phyloP scores from a whole-genome alignment of 1,140 invertebrate species.

The Drosophila bocki region DNA sequence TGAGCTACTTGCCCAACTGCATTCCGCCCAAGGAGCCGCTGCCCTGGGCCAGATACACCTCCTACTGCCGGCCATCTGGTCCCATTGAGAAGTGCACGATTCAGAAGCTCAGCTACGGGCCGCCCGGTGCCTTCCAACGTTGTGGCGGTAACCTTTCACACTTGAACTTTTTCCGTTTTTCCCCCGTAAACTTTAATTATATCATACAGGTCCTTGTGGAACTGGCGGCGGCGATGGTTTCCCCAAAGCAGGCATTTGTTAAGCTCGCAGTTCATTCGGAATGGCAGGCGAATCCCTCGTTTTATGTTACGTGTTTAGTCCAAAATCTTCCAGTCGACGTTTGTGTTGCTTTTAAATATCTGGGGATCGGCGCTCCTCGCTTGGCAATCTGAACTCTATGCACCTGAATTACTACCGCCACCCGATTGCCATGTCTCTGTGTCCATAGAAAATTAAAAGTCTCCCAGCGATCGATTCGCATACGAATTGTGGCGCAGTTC shows the following conservation, averaged over 20 bases:
- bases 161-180: too few species aligned
- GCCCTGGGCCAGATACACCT: slow-evolving; percentile 85
- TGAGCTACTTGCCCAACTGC: slow-evolving; percentile 87
- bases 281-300: slow-evolving; percentile 7
- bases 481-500: neutral
- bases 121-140: slow-evolving; percentile 80
- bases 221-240: slow-evolving; percentile 43
- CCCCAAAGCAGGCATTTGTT: slow-evolving; percentile 80
- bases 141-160: slow-evolving; percentile 67
- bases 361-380: neutral
- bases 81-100: slow-evolving; percentile 86
- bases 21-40: slow-evolving; percentile 85
- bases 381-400: neutral
- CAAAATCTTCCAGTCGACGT: slow-evolving; percentile 60
- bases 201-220: slow-evolving; percentile 52
- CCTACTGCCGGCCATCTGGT: slow-evolving; percentile 85
- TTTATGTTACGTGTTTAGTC: slow-evolving; percentile 41
- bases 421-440: neutral
- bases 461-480: neutral
- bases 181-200: rapidly evolving
- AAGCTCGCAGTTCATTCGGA: slow-evolving; percentile 45
- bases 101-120: slow-evolving; percentile 87
- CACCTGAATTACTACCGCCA: slow-evolving; percentile 2
- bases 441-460: slow-evolving; percentile 24
- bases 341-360: slow-evolving; percentile 2